These are phyloP conservation scores for Aphodius sticticus DNA, from an alignment of 2,888 invertebrate genomes.

Conservation along the genomic window DNA sequence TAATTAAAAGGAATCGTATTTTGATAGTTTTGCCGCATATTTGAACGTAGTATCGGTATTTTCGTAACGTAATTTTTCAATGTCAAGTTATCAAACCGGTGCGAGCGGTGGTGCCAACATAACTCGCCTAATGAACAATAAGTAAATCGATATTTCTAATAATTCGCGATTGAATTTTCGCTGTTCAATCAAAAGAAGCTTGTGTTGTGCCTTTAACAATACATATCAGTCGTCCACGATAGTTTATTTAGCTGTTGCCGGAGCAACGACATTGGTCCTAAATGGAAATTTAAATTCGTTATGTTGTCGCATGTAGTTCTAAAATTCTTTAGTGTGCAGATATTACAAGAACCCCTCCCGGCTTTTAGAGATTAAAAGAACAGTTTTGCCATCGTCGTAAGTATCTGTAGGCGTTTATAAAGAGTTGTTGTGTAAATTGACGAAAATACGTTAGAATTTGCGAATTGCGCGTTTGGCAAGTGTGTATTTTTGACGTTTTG, in stretches of 20 bases:
- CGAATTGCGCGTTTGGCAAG: background rate
- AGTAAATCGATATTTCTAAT: background rate
- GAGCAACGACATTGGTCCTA: background rate
- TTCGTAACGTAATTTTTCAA: background rate
- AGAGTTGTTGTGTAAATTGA: background rate
- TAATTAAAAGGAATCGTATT: background rate
- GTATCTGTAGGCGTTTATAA: slow-evolving; percentile 27
- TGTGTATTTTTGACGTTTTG: slow-evolving; percentile 8
- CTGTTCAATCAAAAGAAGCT: background rate
- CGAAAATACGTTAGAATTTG: background rate
- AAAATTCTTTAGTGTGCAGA: slow-evolving; percentile 48
- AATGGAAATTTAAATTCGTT: slow-evolving; percentile 35
- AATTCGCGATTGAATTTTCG: background rate
- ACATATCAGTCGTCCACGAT: background rate
- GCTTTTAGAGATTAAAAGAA: slow-evolving; percentile 41
- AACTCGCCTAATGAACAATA: background rate
- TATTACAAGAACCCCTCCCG: slow-evolving; percentile 47
- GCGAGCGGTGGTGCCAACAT: background rate
- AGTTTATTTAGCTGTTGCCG: background rate
- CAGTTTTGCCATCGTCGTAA: slow-evolving; percentile 37
- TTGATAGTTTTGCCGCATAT: background rate
- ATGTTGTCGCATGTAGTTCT: slow-evolving; percentile 39
- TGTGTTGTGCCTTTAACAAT: background rate
- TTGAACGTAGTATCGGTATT: background rate
- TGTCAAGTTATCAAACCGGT: background rate